Conservation (phyloP, 2,113 vertebrate genomes). For the Gallinago jamesoni region DNA sequence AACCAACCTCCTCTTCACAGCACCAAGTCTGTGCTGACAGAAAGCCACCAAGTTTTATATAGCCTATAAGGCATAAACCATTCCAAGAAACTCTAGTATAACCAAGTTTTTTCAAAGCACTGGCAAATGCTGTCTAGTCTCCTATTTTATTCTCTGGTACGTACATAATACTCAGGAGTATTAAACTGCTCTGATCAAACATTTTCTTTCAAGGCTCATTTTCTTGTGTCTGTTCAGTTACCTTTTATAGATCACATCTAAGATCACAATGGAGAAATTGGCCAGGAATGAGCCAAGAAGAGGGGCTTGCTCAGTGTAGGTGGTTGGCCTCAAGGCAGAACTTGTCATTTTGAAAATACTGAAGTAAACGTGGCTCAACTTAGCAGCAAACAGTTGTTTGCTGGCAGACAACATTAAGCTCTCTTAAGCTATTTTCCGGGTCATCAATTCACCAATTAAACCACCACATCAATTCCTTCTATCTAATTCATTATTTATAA, state of each 20-base stretch:
- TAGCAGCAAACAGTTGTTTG: neutral
- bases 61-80: neutral
- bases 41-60: neutral
- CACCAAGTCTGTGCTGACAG: neutral
- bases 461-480: neutral
- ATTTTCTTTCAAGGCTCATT: neutral
- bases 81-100: neutral
- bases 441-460: constrained; percentile 13
- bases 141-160: neutral
- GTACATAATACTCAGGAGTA: neutral
- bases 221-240: neutral
- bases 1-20: neutral
- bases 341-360: neutral
- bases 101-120: neutral
- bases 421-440: neutral
- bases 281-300: neutral
- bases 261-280: neutral
- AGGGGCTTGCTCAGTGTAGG: neutral
- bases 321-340: neutral
- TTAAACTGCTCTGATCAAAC: neutral
- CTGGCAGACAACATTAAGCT: neutral
- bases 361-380: neutral
- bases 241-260: neutral
- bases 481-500: neutral
- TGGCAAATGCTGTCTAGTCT: neutral